These are phyloP conservation scores for Mellilla xanthometata DNA, from an alignment of 2,888 invertebrate species.

Conservation along the genomic window DNA sequence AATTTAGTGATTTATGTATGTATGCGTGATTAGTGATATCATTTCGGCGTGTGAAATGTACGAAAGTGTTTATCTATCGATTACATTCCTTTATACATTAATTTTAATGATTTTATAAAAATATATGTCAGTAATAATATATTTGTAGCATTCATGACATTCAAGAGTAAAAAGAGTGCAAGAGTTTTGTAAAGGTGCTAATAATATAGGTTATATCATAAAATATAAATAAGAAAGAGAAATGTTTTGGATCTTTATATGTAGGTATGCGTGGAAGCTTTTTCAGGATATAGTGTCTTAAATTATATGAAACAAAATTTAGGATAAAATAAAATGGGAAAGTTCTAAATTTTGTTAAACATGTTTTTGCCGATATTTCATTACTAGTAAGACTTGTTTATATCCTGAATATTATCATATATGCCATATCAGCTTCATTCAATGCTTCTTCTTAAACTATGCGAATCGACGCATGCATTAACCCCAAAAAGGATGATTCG, in stretches of 20 bases:
- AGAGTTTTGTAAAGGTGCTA: constrained; percentile 22
- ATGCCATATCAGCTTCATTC: constrained; percentile 23
- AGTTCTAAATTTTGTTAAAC: constrained; percentile 6
- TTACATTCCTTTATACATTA: constrained; percentile 1
- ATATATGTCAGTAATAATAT: constrained; percentile 1
- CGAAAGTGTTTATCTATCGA: background rate
- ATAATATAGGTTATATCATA: background rate
- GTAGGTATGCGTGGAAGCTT: constrained; percentile 29
- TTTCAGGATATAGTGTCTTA: constrained; percentile 35
- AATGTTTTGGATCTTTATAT: constrained; percentile 17
- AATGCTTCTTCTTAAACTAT: constrained; percentile 21
- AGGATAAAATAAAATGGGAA: constrained; percentile 1
- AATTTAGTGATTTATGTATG: background rate
- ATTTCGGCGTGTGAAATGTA: background rate
- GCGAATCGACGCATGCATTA: constrained; percentile 51
- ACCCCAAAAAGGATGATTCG: constrained; percentile 37
- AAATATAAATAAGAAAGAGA: constrained; percentile 8
- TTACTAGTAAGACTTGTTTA: constrained; percentile 26
- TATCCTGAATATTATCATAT: constrained; percentile 30
- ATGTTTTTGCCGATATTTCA: background rate
- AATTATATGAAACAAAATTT: constrained; percentile 11
- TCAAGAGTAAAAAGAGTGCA: constrained; percentile 21
- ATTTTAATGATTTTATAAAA: background rate
- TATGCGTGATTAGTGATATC: background rate
- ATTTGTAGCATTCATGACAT: constrained; percentile 3